Conservation (phyloP, 2,888 invertebrate species). For the Cantharis nigra region DNA sequence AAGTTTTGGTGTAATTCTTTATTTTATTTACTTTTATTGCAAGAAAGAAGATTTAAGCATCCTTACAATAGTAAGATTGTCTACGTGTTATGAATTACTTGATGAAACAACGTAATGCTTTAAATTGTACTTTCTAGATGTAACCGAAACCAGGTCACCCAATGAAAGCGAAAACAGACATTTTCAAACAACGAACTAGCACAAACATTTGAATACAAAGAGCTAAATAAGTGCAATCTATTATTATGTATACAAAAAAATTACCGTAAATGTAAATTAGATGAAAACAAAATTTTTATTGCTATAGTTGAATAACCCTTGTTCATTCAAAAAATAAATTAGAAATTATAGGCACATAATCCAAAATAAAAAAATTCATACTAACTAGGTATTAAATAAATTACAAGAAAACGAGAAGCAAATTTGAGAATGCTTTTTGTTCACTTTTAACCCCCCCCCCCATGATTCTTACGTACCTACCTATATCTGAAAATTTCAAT, state of each 20-base stretch:
- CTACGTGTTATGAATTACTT: constrained; percentile 32
- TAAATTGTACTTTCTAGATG: constrained; percentile 54
- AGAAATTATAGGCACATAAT: neutral
- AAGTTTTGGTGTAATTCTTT: neutral
- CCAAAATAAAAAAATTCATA: neutral
- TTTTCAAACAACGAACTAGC: constrained; percentile 49
- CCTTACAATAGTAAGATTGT: neutral
- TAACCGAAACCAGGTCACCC: constrained; percentile 54
- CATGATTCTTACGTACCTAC: neutral
- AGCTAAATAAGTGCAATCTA: constrained; percentile 34
- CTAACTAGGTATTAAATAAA: too few relatives aligned
- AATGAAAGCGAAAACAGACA: constrained; percentile 55
- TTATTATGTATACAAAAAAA: constrained; percentile 28
- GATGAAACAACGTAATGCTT: constrained; percentile 37
- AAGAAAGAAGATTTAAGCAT: neutral
- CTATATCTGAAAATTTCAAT: neutral
- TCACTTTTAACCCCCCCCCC: neutral
- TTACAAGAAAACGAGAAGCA: neutral
- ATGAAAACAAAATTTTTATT: constrained; percentile 12
- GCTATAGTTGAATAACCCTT: neutral
- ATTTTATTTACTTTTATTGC: neutral
- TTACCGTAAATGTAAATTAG: constrained; percentile 14
- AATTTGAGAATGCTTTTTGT: too few relatives aligned
- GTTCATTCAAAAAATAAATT: neutral
- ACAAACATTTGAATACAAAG: constrained; percentile 52